A percentile compares a stretch with the other conserved stretches of the same genome.
phyloP scores from a whole-genome alignment of 2,797 vertebrate genomes.

The Phylloscopus collybita region DNA sequence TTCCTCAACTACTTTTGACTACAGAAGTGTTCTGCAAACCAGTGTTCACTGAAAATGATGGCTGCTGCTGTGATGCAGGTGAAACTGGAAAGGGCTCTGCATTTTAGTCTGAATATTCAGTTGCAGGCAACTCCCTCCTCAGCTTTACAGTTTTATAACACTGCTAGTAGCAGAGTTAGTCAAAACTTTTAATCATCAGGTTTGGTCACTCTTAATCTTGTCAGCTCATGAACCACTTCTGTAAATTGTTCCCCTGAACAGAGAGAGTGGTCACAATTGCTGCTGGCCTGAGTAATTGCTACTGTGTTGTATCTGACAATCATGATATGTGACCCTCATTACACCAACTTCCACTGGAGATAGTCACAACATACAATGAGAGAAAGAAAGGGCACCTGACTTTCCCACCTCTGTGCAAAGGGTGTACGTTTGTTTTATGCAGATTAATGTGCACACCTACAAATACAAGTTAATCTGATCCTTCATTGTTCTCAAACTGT shows the following conservation, averaged over 20 bases:
- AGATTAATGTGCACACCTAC: not conserved
- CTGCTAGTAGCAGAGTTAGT: not conserved
- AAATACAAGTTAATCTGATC: not conserved
- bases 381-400: not conserved
- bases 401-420: not conserved
- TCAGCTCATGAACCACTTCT: not conserved
- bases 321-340: conserved; percentile 15
- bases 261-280: not conserved
- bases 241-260: not conserved
- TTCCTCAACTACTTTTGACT: not conserved
- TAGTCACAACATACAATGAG: not conserved
- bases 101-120: not conserved
- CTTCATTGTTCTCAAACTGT: not conserved
- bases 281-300: not conserved
- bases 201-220: not conserved
- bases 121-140: not conserved
- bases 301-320: not conserved
- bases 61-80: not conserved
- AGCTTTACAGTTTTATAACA: not conserved
- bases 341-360: not conserved
- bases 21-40: not conserved
- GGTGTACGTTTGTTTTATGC: not conserved
- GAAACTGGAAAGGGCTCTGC: not conserved
- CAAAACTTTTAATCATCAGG: not conserved
- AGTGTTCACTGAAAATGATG: not conserved